These are phyloP conservation scores for Dasyurus viverrinus DNA, from an alignment of 2,113 vertebrate species.

Conservation along the genomic window DNA sequence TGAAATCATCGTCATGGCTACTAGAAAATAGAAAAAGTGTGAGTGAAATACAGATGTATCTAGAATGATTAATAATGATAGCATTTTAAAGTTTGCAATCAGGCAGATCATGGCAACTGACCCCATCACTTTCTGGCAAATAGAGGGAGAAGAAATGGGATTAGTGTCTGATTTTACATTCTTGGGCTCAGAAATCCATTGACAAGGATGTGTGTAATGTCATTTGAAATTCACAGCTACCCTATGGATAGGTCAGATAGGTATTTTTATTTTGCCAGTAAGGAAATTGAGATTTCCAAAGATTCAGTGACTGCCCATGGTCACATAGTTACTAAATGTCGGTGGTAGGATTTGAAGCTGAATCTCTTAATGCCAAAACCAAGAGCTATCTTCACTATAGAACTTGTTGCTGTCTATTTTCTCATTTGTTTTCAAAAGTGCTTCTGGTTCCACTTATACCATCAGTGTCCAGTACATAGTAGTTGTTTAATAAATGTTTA, in stretches of 20 bases:
- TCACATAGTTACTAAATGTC: not conserved
- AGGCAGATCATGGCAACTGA: not conserved
- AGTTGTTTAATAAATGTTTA: not conserved
- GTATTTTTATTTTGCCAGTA: not conserved
- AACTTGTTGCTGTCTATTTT: not conserved
- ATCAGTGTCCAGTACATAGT: not conserved
- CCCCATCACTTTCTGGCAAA: not conserved
- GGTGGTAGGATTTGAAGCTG: not conserved
- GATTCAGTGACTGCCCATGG: not conserved
- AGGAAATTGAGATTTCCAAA: constrained; percentile 21
- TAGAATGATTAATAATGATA: not conserved
- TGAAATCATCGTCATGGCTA: constrained; percentile 29
- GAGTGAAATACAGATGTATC: not conserved
- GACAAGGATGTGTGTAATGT: not conserved
- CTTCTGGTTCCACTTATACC: not conserved
- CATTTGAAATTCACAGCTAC: not conserved
- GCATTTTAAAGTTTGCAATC: not conserved
- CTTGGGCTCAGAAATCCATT: not conserved
- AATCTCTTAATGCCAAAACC: not conserved
- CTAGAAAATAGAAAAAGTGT: not conserved
- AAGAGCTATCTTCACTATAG: not conserved
- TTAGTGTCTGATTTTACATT: not conserved
- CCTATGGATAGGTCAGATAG: not conserved
- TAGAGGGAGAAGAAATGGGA: not conserved
- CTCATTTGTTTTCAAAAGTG: not conserved